These are phyloP conservation scores for Catagonus wagneri DNA, from an alignment of 2,113 vertebrate species.

Conservation along the genomic window DNA sequence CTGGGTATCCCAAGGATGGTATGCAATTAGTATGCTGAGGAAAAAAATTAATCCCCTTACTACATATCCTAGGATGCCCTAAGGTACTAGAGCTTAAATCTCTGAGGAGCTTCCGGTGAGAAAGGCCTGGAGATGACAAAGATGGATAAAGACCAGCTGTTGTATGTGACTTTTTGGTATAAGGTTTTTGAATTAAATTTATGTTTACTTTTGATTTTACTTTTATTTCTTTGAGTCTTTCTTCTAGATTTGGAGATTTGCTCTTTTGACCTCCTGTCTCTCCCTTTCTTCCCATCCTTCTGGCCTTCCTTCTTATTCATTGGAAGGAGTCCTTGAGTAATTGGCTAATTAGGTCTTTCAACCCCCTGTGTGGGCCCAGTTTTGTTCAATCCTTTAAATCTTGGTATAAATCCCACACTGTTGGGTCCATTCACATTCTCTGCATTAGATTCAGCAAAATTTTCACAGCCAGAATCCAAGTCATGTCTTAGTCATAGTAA, in stretches of 20 bases:
- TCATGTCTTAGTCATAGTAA: background rate
- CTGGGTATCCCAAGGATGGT: background rate
- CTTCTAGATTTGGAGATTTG: background rate
- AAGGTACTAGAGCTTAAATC: background rate
- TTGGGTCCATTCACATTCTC: background rate
- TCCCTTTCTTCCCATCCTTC: background rate
- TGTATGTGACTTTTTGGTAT: background rate
- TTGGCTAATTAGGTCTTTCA: background rate
- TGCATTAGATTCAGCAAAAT: slow-evolving; percentile 23
- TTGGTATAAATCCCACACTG: background rate
- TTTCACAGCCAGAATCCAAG: slow-evolving; percentile 36
- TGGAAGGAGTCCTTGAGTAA: slow-evolving; percentile 16
- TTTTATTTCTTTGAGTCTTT: slow-evolving; percentile 8
- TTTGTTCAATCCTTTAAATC: background rate
- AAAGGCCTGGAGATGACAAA: background rate
- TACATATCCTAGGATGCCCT: background rate
- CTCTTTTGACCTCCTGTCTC: background rate
- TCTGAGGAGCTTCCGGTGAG: background rate
- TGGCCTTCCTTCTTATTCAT: background rate
- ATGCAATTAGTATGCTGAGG: background rate
- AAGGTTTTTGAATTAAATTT: slow-evolving; percentile 31
- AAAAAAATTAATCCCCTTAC: background rate
- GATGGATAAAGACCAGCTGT: background rate
- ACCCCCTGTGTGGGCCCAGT: background rate
- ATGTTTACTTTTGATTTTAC: background rate